Evolutionary conservation across 2,113 vertebrate genomes (phyloP), one percentile per base, ranked within the genome.

Genomic region (Catharus minimus): DNA sequence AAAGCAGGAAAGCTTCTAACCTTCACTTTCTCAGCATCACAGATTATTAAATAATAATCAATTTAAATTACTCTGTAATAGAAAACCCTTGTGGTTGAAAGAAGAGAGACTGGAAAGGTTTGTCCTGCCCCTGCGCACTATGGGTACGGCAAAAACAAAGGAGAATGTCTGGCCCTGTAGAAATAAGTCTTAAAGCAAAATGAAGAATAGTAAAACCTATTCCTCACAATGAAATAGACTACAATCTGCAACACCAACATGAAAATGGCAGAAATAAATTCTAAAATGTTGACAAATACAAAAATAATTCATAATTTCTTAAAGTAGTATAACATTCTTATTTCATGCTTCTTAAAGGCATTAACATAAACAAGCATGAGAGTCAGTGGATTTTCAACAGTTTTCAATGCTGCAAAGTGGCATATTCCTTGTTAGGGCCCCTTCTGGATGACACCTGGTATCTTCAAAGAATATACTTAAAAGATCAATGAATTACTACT

Each of bases 331-430:
- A 47, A n/a, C 0, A 4, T 39, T 19, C 4, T n/a, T 68, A 68
- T 81, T 84, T 52, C 20, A 69, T 28, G 27, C 24, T 74, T 36
- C 30, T 57, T 77, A 43, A 82, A 79, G 23, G 18, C 9, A 87
- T 2, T 13, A 67, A 52, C 15, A 43, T 15, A 36, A 47, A 20
- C 0, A 1, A 67, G 32, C 9, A 14, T 57, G 21, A 61, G 8
- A 3, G 2, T 49, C 13, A 58, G 23, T 38, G 10, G 47, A 76
- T 32, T 75, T 19, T 62, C 28, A 71, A 19, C 16, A 26, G 14
- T 32, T 64, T 28, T 19, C 27, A 73, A 2, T 24, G 30, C 36
- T 80, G 72, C 36, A 75, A 72, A 41, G 10, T 18, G 7, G 46
- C 7, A 58, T 9, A 33, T 14, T 32, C 22, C 17, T 57, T 71